Conservation (phyloP, 2,113 vertebrate genomes). For the Nycticryphes semicollaris region DNA sequence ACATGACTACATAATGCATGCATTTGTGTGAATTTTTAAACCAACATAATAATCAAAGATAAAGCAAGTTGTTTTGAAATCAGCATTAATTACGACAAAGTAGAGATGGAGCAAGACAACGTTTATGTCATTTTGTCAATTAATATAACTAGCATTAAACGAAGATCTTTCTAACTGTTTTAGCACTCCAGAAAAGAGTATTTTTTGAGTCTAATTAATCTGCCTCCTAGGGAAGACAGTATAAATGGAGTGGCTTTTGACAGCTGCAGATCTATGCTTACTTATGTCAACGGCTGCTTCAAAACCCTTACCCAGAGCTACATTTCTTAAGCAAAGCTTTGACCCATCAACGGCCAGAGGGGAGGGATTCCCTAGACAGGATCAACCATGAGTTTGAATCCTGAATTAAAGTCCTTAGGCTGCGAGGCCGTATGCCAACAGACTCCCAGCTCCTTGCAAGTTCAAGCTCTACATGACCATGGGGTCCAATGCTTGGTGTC, state of each 20-base stretch:
- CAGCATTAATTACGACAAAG: not conserved
- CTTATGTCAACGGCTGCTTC: not conserved
- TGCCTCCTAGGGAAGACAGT: not conserved
- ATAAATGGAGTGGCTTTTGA: not conserved
- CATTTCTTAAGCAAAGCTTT: not conserved
- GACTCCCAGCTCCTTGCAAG: not conserved
- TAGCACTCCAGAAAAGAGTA: not conserved
- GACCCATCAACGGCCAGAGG: not conserved
- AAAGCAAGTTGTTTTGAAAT: not conserved
- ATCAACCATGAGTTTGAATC: not conserved
- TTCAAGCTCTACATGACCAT: accelerated
- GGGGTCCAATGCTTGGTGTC: not conserved
- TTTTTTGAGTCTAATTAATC: not conserved
- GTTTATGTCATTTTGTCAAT: not conserved
- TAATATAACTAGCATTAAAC: not conserved
- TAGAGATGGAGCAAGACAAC: not conserved
- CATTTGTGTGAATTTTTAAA: not conserved
- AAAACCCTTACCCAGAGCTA: not conserved
- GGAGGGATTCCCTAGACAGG: not conserved
- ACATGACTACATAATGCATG: not conserved
- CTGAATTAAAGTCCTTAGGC: not conserved
- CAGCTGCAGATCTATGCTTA: not conserved
- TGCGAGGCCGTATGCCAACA: accelerated
- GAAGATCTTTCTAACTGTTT: not conserved
- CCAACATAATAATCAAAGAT: not conserved